Evolutionary conservation across 2,888 invertebrate species (phyloP).

Genomic region (Microdon myrmicae): DNA sequence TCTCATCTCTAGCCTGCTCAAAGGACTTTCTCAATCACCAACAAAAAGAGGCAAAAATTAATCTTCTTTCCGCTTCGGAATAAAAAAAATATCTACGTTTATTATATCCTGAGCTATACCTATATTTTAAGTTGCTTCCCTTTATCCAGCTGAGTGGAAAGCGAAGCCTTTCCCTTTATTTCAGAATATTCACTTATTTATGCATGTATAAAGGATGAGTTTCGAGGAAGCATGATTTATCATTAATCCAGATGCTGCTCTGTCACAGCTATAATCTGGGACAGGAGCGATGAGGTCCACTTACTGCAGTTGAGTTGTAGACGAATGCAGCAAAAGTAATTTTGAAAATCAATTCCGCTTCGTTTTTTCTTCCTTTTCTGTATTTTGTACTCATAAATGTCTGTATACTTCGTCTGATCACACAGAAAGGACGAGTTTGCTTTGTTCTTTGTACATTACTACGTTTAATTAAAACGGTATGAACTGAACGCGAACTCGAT

Average conservation of each 20-base stretch:
- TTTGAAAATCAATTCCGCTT: conserved; percentile 42
- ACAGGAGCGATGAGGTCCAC: conserved; percentile 28
- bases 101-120: conserved; percentile 3
- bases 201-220: conserved; percentile 29
- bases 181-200: conserved; percentile 40
- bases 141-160: conserved; percentile 45
- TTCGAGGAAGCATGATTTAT: conserved; percentile 31
- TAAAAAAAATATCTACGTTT: conserved; percentile 11
- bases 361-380: too few species aligned
- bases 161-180: conserved; percentile 32
- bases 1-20: not conserved
- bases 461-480: conserved; percentile 43
- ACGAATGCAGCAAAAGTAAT: conserved; percentile 34
- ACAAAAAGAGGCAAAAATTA: conserved; percentile 41
- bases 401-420: conserved; percentile 35
- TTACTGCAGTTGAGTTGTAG: not conserved
- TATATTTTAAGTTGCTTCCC: conserved; percentile 14
- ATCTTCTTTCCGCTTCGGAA: conserved; percentile 45
- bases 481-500: conserved; percentile 2
- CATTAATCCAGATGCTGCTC: conserved; percentile 19
- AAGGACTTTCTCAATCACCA: conserved; percentile 39
- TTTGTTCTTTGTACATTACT: conserved; percentile 33
- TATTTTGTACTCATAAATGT: too few species aligned
- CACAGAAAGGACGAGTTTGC: conserved; percentile 18
- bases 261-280: conserved; percentile 16